phyloP scores from a whole-genome alignment of 2,797 vertebrate species.

The Darevskia mixta region DNA sequence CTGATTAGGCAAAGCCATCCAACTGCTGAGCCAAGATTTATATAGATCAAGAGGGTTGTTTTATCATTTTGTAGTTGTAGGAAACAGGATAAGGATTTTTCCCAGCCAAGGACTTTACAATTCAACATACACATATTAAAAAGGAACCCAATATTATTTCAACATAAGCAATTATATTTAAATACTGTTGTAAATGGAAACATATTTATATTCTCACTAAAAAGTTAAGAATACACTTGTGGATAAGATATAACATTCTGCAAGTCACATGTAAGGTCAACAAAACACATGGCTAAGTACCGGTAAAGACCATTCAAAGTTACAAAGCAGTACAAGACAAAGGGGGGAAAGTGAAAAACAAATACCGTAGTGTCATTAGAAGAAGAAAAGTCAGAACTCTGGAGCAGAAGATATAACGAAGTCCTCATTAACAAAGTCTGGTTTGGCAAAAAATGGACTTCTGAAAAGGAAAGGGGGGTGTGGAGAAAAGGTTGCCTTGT shows the following conservation, averaged over 20 bases:
- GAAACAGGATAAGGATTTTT: not conserved
- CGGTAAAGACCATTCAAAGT: not conserved
- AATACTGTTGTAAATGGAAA: constrained; percentile 9
- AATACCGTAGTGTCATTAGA: not conserved
- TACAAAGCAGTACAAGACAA: not conserved
- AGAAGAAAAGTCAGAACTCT: not conserved
- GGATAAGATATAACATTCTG: not conserved
- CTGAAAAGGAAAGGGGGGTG: constrained; percentile 25
- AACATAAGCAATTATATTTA: constrained; percentile 11
- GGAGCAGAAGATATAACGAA: constrained; percentile 20
- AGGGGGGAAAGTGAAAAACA: not conserved
- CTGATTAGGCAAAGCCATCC: not conserved
- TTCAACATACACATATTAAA: constrained; percentile 20
- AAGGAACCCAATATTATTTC: constrained; percentile 26
- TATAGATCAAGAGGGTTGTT: constrained; percentile 17
- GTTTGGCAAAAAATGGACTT: not conserved
- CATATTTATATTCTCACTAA: not conserved
- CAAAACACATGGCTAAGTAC: not conserved
- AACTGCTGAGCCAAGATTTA: constrained; percentile 6
- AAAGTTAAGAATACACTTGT: not conserved
- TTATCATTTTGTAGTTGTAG: constrained; percentile 17
- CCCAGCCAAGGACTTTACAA: constrained; percentile 5
- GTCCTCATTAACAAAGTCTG: not conserved
- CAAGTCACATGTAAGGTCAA: not conserved
- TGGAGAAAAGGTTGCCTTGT: not conserved